Evolutionary conservation across 2,113 vertebrate genomes (phyloP), one percentile per base, ranked within the genome.

Genomic region (Toxotes jaculatrix): DNA sequence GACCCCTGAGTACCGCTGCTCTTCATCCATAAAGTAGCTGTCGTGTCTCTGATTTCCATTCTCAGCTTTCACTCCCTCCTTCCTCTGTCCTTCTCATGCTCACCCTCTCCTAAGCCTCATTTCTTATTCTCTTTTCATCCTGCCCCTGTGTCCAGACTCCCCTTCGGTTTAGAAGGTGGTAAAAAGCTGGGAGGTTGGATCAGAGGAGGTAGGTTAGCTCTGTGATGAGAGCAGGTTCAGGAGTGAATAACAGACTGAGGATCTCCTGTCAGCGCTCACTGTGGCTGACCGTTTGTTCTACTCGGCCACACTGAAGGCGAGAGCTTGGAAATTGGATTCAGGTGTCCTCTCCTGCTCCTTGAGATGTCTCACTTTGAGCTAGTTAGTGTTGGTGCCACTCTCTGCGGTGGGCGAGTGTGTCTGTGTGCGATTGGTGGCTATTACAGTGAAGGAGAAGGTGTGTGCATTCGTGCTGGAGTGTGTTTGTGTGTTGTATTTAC

Each of bases 291-390:
- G 32, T 74, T 70, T 79, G 32, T 36, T 74, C 63, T 66, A 57
- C 64, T 47, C 2, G 19, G 42, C 59, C 82, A 65, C 68, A 70
- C 43, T 3, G 42, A 17, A 17, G 7, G 11, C 12, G 17, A 45
- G 79, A 68, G 66, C 23, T 40, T 19, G 78, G 65, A 77, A 82
- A 83, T 80, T 81, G 74, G 74, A 79, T 84, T 83, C 45, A 64
- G 80, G 79, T 61, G 27, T 80, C 68, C 65, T 79, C 17, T 36
- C 32, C 45, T 68, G 61, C 71, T 83, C 60, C 65, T 65, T 0
- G 34, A 82, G 80, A 85, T 62, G 77, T 83, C 81, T 86, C 59
- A 74, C 81, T 88, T 38, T 36, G 65, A 79, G 69, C 51, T 67
- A 63, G 77, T 85, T 81, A 83, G 65, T 45, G 71, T 34, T 8